phyloP scores from a whole-genome alignment of 2,797 vertebrate genomes.

The Graptemys geographica region DNA sequence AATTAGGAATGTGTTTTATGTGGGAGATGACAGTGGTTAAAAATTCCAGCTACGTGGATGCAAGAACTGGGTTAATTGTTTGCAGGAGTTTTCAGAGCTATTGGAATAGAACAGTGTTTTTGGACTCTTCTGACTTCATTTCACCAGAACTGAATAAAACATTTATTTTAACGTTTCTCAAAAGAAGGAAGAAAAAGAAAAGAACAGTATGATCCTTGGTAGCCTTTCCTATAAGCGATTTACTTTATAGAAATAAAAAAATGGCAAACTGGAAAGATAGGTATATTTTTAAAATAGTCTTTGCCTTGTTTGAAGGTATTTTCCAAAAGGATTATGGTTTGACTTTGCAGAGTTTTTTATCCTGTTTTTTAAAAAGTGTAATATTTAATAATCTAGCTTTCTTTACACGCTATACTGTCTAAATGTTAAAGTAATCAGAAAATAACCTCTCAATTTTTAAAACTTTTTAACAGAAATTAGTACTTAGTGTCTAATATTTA shows the following conservation, averaged over 20 bases:
- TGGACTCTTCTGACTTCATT: slow-evolving; percentile 34
- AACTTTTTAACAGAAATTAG: background rate
- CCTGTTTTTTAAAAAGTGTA: background rate
- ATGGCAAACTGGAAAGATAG: background rate
- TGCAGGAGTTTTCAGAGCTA: slow-evolving; percentile 63
- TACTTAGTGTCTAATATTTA: background rate
- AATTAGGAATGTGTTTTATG: slow-evolving; percentile 30
- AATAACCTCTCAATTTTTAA: background rate
- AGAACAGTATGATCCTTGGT: slow-evolving; percentile 15
- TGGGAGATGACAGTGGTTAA: slow-evolving; percentile 44
- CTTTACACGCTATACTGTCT: background rate
- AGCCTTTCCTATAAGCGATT: background rate
- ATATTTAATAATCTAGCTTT: background rate
- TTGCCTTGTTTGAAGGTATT: background rate
- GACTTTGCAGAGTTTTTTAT: background rate
- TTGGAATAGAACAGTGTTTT: slow-evolving; percentile 48
- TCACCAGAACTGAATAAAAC: slow-evolving; percentile 40
- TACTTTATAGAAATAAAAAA: background rate
- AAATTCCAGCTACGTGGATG: slow-evolving; percentile 53
- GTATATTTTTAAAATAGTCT: background rate
- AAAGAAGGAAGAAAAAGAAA: background rate
- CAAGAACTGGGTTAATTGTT: slow-evolving; percentile 70
- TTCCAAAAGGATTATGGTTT: background rate
- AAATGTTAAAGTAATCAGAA: background rate
- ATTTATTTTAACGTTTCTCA: slow-evolving; percentile 32